Percentiles rank a stretch among this genome's conserved stretches.
phyloP scores from a whole-genome alignment of 92 coral and sea anemone species.

The Diadumene lineata region DNA sequence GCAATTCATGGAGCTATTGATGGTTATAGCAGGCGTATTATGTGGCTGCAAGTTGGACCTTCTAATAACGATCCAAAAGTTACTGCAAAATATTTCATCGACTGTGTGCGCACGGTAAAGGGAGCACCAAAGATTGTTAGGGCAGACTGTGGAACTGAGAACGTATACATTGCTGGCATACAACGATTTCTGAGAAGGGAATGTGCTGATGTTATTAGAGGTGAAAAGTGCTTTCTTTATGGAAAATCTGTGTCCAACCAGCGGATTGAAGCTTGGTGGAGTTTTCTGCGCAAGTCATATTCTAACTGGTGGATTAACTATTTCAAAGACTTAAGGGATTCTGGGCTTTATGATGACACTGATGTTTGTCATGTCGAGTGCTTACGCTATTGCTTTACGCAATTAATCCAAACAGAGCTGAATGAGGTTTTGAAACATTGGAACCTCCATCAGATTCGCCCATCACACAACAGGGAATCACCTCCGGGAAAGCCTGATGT shows the following conservation, averaged over 20 bases:
- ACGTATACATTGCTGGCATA: constrained; percentile 30
- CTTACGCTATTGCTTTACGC: constrained; percentile 29
- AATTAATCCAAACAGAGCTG: constrained; percentile 32
- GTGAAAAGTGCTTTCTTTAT: constrained; percentile 35
- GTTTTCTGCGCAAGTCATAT: constrained; percentile 20
- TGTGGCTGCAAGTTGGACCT: constrained; percentile 63
- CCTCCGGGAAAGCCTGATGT: constrained; percentile 34
- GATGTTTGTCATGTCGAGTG: constrained; percentile 26
- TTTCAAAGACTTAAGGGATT: constrained; percentile 38
- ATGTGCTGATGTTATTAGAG: constrained; percentile 21
- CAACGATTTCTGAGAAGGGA: constrained; percentile 28
- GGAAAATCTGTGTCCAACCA: constrained; percentile 41
- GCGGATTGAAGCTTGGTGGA: constrained; percentile 45
- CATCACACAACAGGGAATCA: constrained; percentile 28
- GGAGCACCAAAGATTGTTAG: constrained; percentile 35
- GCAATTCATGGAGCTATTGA: too few species aligned
- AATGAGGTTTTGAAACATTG: constrained; percentile 30
- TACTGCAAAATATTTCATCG: constrained; percentile 42
- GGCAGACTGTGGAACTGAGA: constrained; percentile 35
- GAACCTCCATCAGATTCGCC: constrained; percentile 39
- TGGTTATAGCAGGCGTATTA: constrained; percentile 25
- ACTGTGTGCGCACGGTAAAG: constrained; percentile 42
- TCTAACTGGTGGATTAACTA: constrained; percentile 45
- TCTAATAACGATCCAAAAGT: constrained; percentile 53
- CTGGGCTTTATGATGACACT: constrained; percentile 25